A percentile compares a stretch with the other conserved stretches of the same genome.
These are phyloP conservation scores for Enteromius trimaculatus DNA, from an alignment of 2,797 vertebrate species.

Conservation along the genomic window DNA sequence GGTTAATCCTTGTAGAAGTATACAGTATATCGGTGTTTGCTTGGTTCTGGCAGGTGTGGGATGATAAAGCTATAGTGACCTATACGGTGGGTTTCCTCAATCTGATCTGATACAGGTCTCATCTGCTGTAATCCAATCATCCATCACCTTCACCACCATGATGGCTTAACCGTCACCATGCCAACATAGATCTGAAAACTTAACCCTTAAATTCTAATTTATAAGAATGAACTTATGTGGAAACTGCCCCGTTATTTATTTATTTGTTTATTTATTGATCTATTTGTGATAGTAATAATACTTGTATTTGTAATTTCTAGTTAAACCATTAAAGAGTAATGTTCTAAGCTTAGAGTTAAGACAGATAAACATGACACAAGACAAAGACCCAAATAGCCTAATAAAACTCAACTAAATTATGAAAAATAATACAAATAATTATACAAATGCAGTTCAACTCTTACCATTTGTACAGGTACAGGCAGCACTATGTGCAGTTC, in stretches of 20 bases:
- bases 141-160: slow-evolving; percentile 39
- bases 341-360: neutral
- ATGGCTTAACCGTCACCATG: slow-evolving; percentile 23
- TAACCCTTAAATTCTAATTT: neutral
- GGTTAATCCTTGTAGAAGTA: slow-evolving; percentile 30
- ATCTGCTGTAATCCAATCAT: slow-evolving; percentile 50
- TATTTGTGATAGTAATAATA: neutral
- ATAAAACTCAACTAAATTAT: neutral
- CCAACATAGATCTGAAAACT: slow-evolving; percentile 40
- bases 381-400: neutral
- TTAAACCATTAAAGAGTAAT: neutral
- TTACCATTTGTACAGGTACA: slow-evolving; percentile 32
- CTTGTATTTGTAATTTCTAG: neutral
- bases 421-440: neutral
- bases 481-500: neutral
- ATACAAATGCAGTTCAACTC: neutral
- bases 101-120: slow-evolving; percentile 37
- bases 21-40: slow-evolving; percentile 19
- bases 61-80: slow-evolving; percentile 7
- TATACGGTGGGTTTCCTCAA: slow-evolving; percentile 18
- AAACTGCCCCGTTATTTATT: neutral
- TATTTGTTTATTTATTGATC: neutral
- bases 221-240: neutral
- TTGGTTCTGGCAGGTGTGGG: neutral
- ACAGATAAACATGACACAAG: neutral